Base-by-base conservation (phyloP, 1,140 invertebrate species). In the Grapholita molesta region DNA sequence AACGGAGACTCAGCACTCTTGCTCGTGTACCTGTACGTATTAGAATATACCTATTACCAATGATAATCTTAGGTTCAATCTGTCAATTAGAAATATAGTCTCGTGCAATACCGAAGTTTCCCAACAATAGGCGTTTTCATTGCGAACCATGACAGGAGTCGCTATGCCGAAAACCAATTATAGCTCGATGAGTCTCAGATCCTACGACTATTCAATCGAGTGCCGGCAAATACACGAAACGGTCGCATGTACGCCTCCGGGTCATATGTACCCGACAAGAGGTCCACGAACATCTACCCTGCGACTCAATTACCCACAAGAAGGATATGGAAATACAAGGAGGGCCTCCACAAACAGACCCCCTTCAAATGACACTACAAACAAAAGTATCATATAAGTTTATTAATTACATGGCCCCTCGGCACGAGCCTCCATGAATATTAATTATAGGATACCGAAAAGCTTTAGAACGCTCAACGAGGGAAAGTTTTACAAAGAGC, bases 331-430 rank as follows among this genome's bases (percentile, higher is more conserved):
- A 48, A 48, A 48, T 48, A 48, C 42, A 48, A 48, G 42, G 42
- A 48, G 42, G 18, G 42, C 42, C 18, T 48, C n/a, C 15, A 15
- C 42, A 61, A 30, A 15, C 55, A 72, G 70, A 74, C 73, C 76
- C 81, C 79, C 80, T 68, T 86, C 84, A 67, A 82, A 81, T 87
- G 89, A 91, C 87, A 91, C 80, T 88, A 85, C 86, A 89, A 91
- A 91, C 89, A 91, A 91, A 91, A 91, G 87, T 89, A 89, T 91
- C 89, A 91, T 90, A 91, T 91, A 91, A 91, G 89, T 91, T 91
- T 91, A 91, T 91, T 91, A 91, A 91, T 91, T 90, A 91, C 84
- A 87, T 79, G 79, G 76, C 83, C 87, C 88, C 86, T 89, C 79
- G 76, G 81, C 80, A 85, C 78, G 77, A 85, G 84, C 79, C 86